Evolutionary conservation across 2,888 invertebrate species (phyloP).

Genomic region (Neria commutata): DNA sequence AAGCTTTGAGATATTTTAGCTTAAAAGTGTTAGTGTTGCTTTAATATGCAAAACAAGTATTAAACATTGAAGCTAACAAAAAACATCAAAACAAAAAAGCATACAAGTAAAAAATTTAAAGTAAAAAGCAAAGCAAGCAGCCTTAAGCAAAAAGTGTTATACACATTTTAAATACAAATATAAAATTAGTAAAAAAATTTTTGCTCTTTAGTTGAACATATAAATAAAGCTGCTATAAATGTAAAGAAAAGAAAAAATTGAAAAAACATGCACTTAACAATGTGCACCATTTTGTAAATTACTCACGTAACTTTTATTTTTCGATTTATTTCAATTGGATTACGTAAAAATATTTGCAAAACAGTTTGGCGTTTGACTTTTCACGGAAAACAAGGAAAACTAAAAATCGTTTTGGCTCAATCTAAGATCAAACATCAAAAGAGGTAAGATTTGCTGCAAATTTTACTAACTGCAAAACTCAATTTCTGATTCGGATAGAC

Average conservation of each 20-base stretch:
- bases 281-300: neutral
- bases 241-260: neutral
- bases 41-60: too few relatives aligned
- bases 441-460: too few relatives aligned
- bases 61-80: too few relatives aligned
- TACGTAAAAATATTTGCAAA: neutral
- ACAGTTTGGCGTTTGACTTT: too few relatives aligned
- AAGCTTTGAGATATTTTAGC: too few relatives aligned
- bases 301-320: conserved; percentile 1
- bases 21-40: too few relatives aligned
- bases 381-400: too few relatives aligned
- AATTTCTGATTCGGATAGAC: too few relatives aligned
- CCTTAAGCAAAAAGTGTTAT: neutral
- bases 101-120: neutral
- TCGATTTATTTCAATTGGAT: neutral
- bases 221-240: neutral
- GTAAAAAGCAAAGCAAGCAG: neutral
- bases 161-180: neutral
- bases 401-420: too few relatives aligned
- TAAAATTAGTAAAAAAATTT: neutral
- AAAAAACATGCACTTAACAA: neutral
- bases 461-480: too few relatives aligned
- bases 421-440: too few relatives aligned
- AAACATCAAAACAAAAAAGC: neutral
- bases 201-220: conserved; percentile 3